phyloP scores from a whole-genome alignment of 2,797 vertebrate species.

The Pachyuromys duprasi region DNA sequence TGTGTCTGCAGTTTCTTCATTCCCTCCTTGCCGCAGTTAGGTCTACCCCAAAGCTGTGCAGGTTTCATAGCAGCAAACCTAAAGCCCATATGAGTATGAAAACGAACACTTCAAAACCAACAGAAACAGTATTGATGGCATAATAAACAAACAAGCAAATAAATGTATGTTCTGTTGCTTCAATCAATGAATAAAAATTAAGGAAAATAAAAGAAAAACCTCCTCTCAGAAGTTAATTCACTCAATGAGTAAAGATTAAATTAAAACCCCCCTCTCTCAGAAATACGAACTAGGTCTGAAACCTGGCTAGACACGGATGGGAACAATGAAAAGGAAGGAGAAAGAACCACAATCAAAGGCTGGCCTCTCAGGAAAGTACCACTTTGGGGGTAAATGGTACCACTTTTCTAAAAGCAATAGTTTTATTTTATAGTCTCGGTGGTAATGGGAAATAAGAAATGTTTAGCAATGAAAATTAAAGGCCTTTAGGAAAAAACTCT shows the following conservation, averaged over 20 bases:
- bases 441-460: neutral
- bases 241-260: neutral
- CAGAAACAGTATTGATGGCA: neutral
- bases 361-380: neutral
- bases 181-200: neutral
- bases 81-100: neutral
- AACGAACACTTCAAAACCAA: neutral
- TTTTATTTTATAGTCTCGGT: neutral
- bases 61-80: neutral
- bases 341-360: neutral
- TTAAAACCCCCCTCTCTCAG: neutral
- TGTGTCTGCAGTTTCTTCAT: neutral
- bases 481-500: neutral
- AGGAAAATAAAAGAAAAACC: neutral
- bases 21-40: neutral
- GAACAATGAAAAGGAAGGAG: neutral
- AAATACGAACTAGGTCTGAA: neutral
- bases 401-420: neutral
- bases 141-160: neutral
- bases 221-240: neutral
- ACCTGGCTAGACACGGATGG: neutral
- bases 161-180: neutral
- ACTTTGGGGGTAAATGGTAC: neutral
- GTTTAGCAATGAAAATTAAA: conserved; percentile 27
- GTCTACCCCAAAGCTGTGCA: neutral